Evolutionary conservation across 1,140 invertebrate species (phyloP).

Genomic region (Globodera rostochiensis): DNA sequence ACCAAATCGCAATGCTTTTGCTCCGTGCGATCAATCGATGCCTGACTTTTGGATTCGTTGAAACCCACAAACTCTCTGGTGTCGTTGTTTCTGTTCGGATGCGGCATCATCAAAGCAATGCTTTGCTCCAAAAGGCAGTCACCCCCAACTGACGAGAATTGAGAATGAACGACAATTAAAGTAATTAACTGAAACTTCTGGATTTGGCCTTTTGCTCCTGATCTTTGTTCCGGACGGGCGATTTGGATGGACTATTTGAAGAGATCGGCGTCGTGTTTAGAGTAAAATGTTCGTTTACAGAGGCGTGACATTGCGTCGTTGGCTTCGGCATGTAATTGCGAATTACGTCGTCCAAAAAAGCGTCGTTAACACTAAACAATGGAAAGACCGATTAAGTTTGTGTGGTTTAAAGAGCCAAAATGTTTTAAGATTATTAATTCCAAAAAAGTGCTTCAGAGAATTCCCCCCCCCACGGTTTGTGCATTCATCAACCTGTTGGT

Average conservation of each 20-base stretch:
- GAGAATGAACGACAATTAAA: conserved; percentile 2
- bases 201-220: neutral
- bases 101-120: conserved; percentile 31
- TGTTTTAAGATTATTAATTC: too few relatives aligned
- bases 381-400: neutral
- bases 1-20: neutral
- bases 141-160: conserved; percentile 7
- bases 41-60: neutral
- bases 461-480: neutral
- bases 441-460: too few relatives aligned
- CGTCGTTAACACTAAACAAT: neutral
- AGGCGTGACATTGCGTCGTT: neutral
- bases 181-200: neutral
- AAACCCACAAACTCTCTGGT: neutral
- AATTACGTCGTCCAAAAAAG: conserved; percentile 14
- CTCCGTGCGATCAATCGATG: neutral
- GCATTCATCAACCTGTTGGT: neutral
- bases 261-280: conserved; percentile 25
- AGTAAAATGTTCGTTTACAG: neutral
- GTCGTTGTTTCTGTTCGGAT: neutral
- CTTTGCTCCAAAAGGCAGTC: conserved; percentile 31
- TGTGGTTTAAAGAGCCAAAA: too few relatives aligned
- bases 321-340: conserved; percentile 28
- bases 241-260: conserved; percentile 21
- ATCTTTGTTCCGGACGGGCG: neutral